These are phyloP conservation scores for Eonycteris spelaea DNA, from an alignment of 2,113 vertebrate species.

Conservation along the genomic window DNA sequence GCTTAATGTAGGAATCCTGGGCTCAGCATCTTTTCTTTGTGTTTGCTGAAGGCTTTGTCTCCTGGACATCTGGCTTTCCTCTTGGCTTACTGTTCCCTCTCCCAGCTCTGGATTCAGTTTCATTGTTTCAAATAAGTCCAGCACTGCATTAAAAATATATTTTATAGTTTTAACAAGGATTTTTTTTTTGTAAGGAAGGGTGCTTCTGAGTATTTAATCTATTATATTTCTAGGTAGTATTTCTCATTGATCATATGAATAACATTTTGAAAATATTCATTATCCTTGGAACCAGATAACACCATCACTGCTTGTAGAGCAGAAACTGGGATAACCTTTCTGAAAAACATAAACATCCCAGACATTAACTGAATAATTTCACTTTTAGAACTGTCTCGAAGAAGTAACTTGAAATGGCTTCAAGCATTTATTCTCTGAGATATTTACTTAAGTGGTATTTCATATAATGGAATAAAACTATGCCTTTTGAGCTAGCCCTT, in stretches of 20 bases:
- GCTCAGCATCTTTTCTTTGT: neutral
- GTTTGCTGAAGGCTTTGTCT: neutral
- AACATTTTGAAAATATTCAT: neutral
- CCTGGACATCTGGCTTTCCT: neutral
- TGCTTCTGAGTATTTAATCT: neutral
- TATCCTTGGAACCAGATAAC: neutral
- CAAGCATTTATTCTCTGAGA: neutral
- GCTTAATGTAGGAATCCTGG: neutral
- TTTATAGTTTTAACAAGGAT: neutral
- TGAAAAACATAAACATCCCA: neutral
- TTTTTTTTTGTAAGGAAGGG: neutral
- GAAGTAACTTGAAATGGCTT: neutral
- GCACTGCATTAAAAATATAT: neutral
- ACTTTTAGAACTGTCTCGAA: neutral
- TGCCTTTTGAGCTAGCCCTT: neutral
- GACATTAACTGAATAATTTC: neutral
- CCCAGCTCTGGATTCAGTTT: neutral
- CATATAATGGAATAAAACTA: neutral
- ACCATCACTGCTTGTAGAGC: neutral
- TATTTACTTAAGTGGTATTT: neutral
- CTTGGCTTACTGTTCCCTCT: neutral
- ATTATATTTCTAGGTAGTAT: neutral
- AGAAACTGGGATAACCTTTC: neutral
- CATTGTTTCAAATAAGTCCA: neutral
- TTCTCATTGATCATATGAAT: neutral